These are phyloP conservation scores for Galleria mellonella DNA, from an alignment of 1,140 invertebrate species.

Conservation along the genomic window DNA sequence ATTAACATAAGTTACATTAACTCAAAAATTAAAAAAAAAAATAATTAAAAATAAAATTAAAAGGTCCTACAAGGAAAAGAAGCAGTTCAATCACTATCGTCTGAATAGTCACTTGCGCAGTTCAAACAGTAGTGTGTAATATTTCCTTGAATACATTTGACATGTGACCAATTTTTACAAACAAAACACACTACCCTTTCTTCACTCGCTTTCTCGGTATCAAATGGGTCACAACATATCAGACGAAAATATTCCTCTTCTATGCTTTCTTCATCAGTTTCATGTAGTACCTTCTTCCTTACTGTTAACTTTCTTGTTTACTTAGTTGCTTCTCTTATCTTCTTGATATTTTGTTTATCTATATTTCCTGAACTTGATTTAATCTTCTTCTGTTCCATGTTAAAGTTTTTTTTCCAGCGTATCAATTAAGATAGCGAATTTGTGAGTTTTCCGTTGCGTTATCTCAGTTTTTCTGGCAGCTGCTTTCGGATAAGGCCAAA, in stretches of 20 bases:
- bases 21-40: too few species aligned
- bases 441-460: too few species aligned
- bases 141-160: neutral
- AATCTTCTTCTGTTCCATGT: conserved; percentile 1
- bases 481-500: conserved; percentile 1
- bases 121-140: conserved; percentile 1
- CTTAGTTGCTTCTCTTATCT: conserved; percentile 1
- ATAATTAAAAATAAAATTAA: too few species aligned
- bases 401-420: conserved; percentile 1
- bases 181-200: conserved; percentile 2
- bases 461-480: neutral
- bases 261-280: conserved; percentile 7
- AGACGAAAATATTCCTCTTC: conserved; percentile 9
- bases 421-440: too few species aligned
- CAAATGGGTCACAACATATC: conserved; percentile 7
- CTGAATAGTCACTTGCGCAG: neutral
- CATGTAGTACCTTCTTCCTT: conserved; percentile 7
- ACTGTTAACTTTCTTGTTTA: conserved; percentile 3
- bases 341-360: too few species aligned
- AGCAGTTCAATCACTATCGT: conserved; percentile 1
- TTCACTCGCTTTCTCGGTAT: neutral
- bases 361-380: too few species aligned
- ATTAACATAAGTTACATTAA: too few species aligned
- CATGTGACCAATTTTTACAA: conserved; percentile 4
- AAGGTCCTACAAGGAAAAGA: neutral